These are phyloP conservation scores for Halcyon leucocephala DNA, from an alignment of 2,797 vertebrate genomes.

Conservation along the genomic window DNA sequence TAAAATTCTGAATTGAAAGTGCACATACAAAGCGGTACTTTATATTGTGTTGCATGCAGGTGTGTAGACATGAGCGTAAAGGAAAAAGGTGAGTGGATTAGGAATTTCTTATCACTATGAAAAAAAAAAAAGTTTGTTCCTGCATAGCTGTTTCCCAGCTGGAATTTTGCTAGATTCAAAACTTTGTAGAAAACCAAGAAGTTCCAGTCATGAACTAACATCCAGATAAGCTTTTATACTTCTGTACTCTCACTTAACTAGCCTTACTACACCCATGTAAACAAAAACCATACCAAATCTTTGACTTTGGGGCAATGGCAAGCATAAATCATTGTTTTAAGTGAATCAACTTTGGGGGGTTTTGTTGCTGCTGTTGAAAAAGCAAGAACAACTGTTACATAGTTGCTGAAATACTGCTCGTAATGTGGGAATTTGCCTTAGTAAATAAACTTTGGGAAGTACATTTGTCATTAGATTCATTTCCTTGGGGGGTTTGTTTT, in stretches of 20 bases:
- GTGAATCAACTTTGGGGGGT: neutral
- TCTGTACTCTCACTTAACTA: neutral
- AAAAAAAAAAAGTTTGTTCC: neutral
- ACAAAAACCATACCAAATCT: neutral
- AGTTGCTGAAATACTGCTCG: neutral
- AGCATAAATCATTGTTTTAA: neutral
- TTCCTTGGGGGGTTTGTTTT: neutral
- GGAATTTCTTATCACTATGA: neutral
- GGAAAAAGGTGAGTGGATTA: neutral
- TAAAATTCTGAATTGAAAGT: neutral
- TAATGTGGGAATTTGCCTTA: neutral
- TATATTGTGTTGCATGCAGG: neutral
- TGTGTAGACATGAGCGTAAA: neutral
- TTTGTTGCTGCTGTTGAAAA: neutral
- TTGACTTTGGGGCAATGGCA: neutral
- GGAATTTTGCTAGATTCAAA: neutral
- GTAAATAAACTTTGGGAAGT: neutral
- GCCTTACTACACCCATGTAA: neutral
- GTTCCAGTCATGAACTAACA: neutral
- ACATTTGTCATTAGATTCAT: neutral
- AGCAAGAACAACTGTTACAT: neutral
- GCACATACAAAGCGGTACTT: neutral
- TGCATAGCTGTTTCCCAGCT: neutral
- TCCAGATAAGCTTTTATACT: neutral
- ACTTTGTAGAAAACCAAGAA: neutral